Conservation (phyloP, 2,797 vertebrate genomes). For the Tolypeutes matacus region DNA sequence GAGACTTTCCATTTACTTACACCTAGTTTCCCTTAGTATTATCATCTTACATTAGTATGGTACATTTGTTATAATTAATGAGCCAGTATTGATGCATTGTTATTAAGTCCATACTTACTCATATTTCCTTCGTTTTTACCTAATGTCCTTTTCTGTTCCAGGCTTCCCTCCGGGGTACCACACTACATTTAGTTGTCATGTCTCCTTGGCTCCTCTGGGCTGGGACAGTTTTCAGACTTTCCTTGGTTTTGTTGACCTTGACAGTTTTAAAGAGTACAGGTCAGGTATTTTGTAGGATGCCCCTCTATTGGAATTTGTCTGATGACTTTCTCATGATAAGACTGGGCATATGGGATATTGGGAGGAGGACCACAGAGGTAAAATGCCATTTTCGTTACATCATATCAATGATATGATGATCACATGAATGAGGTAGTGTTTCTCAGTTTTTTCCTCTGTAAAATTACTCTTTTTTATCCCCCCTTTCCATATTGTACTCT, state of each 20-base stretch:
- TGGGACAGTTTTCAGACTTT: background rate
- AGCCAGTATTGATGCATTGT: background rate
- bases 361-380: background rate
- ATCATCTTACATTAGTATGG: background rate
- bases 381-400: background rate
- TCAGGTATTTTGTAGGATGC: background rate
- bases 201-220: background rate
- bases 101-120: background rate
- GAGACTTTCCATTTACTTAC: background rate
- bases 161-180: background rate
- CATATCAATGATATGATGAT: background rate
- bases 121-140: conserved; percentile 46
- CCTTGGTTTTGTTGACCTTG: conserved; percentile 48
- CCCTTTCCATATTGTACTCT: background rate
- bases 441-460: background rate
- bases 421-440: background rate
- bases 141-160: background rate
- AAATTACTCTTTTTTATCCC: background rate
- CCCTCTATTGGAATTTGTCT: background rate
- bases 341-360: background rate
- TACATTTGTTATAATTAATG: background rate
- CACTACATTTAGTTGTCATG: background rate
- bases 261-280: background rate
- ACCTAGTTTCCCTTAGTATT: background rate
- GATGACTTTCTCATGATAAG: background rate